Conservation (phyloP, 2,888 invertebrate species). For the Hirudinaria manillensis region DNA sequence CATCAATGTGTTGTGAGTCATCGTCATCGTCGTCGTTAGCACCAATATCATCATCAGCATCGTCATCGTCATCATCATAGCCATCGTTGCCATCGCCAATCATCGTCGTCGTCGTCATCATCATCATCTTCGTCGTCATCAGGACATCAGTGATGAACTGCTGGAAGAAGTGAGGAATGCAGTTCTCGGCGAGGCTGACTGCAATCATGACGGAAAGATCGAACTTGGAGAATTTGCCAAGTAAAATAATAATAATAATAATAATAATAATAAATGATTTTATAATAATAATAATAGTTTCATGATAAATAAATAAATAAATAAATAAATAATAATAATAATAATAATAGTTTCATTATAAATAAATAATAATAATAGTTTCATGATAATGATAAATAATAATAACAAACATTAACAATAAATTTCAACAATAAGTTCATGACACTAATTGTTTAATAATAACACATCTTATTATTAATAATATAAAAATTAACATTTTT, state of each 20-base stretch:
- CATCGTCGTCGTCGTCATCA: slow-evolving; percentile 22
- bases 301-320: too few species aligned
- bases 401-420: too few species aligned
- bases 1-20: slow-evolving; percentile 30
- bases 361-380: too few species aligned
- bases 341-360: too few species aligned
- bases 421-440: too few species aligned
- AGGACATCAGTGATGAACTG: slow-evolving; percentile 10
- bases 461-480: too few species aligned
- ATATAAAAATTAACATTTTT: too few species aligned
- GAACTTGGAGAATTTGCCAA: slow-evolving; percentile 35
- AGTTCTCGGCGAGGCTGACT: slow-evolving; percentile 24
- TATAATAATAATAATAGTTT: too few species aligned
- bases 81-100: background rate
- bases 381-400: too few species aligned
- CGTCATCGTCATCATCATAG: slow-evolving; percentile 26
- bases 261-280: too few species aligned
- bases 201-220: slow-evolving; percentile 32
- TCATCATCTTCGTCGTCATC: slow-evolving; percentile 28
- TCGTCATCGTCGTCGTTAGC: slow-evolving; percentile 21
- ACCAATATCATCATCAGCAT: slow-evolving; percentile 2
- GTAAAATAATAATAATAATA: background rate
- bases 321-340: too few species aligned
- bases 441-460: too few species aligned
- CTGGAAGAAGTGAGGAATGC: slow-evolving; percentile 23